Evolutionary conservation across 2,113 vertebrate species (phyloP).

Genomic region (Cyprinodon variegatus): DNA sequence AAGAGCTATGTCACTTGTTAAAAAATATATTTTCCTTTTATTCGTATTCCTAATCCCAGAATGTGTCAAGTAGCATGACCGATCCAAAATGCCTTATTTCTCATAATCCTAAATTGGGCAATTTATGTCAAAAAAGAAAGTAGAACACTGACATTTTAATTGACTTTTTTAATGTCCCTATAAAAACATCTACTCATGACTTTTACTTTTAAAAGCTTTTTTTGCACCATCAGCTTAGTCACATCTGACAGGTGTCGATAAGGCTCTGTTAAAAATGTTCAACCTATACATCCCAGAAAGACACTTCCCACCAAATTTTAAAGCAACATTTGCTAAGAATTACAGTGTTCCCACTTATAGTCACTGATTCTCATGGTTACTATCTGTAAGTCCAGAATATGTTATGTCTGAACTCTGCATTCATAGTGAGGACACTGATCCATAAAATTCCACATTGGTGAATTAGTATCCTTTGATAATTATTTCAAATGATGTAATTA

Average conservation of each 20-base stretch:
- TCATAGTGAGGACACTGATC: neutral
- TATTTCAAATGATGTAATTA: neutral
- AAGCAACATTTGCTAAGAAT: no score
- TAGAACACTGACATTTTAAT: no score
- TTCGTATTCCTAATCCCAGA: neutral
- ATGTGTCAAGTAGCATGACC: neutral
- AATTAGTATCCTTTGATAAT: neutral
- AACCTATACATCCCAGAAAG: neutral
- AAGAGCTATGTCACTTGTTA: neutral
- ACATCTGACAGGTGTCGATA: constrained; percentile 1
- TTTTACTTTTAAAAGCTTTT: no score
- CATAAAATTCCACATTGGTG: no score
- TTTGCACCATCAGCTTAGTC: neutral
- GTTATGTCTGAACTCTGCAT: neutral
- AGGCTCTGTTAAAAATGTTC: constrained; percentile 1
- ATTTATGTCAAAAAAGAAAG: no score
- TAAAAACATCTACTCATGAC: no score
- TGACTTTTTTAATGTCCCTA: no score
- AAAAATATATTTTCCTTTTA: neutral
- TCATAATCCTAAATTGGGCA: no score
- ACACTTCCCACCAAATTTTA: no score
- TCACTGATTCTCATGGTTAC: neutral
- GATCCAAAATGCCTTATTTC: no score
- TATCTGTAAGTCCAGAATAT: neutral
- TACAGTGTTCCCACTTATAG: no score